phyloP scores from a whole-genome alignment of 2,113 vertebrate species.

The Cololabis saira region DNA sequence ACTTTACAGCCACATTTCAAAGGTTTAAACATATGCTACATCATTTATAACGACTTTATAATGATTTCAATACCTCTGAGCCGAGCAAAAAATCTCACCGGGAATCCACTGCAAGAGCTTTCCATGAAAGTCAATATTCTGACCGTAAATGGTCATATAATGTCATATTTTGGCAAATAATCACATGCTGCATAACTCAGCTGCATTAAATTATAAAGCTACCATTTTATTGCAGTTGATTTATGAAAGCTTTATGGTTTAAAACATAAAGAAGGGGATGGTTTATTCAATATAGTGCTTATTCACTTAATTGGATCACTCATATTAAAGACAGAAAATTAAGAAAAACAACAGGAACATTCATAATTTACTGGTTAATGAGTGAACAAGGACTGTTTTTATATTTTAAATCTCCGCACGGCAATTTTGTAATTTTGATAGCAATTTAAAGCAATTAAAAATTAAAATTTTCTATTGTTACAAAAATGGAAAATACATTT shows the following conservation, averaged over 20 bases:
- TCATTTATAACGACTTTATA: background rate
- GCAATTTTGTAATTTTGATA: too few relatives aligned
- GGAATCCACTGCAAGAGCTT: slow-evolving; percentile 25
- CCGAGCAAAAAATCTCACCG: slow-evolving; percentile 52
- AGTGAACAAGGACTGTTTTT: too few relatives aligned
- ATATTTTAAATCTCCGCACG: too few relatives aligned
- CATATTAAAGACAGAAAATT: background rate
- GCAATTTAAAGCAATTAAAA: too few relatives aligned
- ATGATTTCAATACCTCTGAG: slow-evolving; percentile 21
- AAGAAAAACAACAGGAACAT: background rate
- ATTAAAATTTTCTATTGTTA: too few relatives aligned
- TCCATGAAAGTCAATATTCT: slow-evolving; percentile 30
- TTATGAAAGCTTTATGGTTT: slow-evolving; percentile 29
- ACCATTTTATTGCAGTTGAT: slow-evolving; percentile 34
- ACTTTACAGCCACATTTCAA: slow-evolving; percentile 24
- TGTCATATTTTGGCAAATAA: slow-evolving; percentile 54
- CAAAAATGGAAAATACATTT: too few relatives aligned
- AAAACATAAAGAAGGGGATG: background rate
- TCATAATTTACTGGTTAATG: too few relatives aligned
- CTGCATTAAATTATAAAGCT: slow-evolving; percentile 19
- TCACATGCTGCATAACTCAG: slow-evolving; percentile 15
- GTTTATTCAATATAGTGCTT: slow-evolving; percentile 1
- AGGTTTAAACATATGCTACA: background rate
- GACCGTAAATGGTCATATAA: slow-evolving; percentile 63
- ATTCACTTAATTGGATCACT: slow-evolving; percentile 1